These are phyloP conservation scores for Ibidorhyncha struthersii DNA, from an alignment of 2,113 vertebrate species.

Conservation along the genomic window DNA sequence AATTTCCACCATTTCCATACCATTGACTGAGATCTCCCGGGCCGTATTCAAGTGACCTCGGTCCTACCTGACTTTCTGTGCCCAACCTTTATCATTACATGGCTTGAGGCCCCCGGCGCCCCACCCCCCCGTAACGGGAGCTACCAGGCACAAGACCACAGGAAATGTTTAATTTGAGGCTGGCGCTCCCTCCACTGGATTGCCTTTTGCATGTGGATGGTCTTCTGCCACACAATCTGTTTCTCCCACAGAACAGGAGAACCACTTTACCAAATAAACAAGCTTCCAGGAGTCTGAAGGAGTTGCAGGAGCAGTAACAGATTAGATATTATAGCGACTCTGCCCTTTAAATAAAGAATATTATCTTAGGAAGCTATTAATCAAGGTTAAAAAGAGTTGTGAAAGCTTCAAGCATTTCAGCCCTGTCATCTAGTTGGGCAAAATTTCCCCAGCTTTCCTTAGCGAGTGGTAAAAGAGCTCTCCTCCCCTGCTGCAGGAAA, in stretches of 20 bases:
- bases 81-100: fast-evolving
- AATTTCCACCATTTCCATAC: fast-evolving
- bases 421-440: not conserved
- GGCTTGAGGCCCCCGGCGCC: not conserved
- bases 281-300: not conserved
- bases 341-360: not conserved
- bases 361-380: not conserved
- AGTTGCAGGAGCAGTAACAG: not conserved
- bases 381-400: not conserved
- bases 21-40: not conserved
- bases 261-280: not conserved
- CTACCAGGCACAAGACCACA: not conserved
- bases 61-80: not conserved
- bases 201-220: not conserved
- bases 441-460: not conserved
- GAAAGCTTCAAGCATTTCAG: not conserved
- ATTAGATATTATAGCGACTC: not conserved
- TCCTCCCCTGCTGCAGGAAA: not conserved
- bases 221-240: not conserved
- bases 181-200: not conserved
- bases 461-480: not conserved
- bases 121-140: not conserved
- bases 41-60: not conserved
- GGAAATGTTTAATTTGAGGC: not conserved
- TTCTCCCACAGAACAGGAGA: not conserved